A percentile compares a stretch with the other conserved stretches of the same genome.
These are phyloP conservation scores for Lates japonicus DNA, from an alignment of 2,797 vertebrate species.

Conservation along the genomic window DNA sequence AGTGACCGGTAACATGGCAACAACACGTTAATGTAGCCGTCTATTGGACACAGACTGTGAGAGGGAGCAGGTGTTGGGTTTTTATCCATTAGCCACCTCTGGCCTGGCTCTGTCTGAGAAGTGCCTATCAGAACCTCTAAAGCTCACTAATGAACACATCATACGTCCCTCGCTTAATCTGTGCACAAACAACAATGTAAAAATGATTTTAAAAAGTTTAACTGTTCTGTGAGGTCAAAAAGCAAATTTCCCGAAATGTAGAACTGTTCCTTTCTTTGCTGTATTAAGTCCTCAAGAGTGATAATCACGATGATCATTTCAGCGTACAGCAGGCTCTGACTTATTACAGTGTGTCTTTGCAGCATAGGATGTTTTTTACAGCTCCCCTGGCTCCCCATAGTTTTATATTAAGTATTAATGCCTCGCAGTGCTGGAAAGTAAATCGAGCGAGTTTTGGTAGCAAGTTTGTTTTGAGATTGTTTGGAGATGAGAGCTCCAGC, in stretches of 20 bases:
- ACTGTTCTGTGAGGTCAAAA: background rate
- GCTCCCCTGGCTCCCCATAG: conserved; percentile 1
- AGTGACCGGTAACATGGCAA: conserved; percentile 62
- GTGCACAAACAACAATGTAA: background rate
- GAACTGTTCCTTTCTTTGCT: background rate
- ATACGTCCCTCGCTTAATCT: background rate
- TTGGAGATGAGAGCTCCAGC: conserved; percentile 63
- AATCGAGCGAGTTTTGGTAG: conserved; percentile 43
- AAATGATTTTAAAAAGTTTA: background rate
- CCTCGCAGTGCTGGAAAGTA: conserved; percentile 28
- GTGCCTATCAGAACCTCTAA: background rate
- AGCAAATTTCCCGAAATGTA: background rate
- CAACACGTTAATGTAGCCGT: conserved; percentile 42
- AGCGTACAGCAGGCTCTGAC: background rate
- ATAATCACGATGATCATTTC: conserved; percentile 17
- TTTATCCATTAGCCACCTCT: conserved; percentile 71
- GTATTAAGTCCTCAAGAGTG: background rate
- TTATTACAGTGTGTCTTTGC: conserved; percentile 22
- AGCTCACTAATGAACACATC: background rate
- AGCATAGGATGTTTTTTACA: conserved; percentile 5
- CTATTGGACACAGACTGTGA: conserved; percentile 34
- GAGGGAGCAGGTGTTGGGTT: conserved; percentile 77
- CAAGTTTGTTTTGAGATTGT: conserved; percentile 56
- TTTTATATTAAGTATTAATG: conserved; percentile 34
- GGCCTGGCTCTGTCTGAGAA: background rate